Conservation (phyloP, 2,888 invertebrate genomes). For the Hydrotaea cyrtoneurina region DNA sequence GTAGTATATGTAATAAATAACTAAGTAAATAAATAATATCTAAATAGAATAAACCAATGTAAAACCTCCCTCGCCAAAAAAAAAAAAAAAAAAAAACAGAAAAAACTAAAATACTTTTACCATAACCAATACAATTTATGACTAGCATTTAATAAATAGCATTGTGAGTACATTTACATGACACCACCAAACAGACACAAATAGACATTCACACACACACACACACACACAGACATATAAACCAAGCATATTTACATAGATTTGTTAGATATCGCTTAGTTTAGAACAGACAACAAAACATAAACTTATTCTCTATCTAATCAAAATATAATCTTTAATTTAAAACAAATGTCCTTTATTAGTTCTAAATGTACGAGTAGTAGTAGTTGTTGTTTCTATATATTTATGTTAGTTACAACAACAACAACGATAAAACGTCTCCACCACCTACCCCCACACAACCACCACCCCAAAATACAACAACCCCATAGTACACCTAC, state of each 20-base stretch:
- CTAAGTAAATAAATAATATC: conserved; percentile 43
- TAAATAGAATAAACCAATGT: background rate
- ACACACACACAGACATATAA: conserved; percentile 22
- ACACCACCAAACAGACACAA: conserved; percentile 2
- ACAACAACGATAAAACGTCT: no score
- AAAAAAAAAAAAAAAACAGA: background rate
- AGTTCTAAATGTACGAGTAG: background rate
- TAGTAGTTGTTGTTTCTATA: background rate
- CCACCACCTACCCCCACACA: background rate
- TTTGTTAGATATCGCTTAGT: background rate
- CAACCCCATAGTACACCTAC: background rate
- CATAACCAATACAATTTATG: conserved; percentile 12
- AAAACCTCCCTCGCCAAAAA: no score
- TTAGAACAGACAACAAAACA: background rate
- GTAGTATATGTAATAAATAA: conserved; percentile 32
- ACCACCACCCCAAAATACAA: background rate
- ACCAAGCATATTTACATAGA: conserved; percentile 4
- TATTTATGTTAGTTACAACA: background rate
- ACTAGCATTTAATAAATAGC: conserved; percentile 14
- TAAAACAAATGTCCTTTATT: background rate
- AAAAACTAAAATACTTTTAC: background rate
- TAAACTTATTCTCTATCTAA: no score
- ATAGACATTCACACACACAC: background rate
- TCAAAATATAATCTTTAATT: no score
- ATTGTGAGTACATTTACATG: conserved; percentile 29